Conservation (phyloP, 2,797 vertebrate genomes). For the Halcyon leucocephala region DNA sequence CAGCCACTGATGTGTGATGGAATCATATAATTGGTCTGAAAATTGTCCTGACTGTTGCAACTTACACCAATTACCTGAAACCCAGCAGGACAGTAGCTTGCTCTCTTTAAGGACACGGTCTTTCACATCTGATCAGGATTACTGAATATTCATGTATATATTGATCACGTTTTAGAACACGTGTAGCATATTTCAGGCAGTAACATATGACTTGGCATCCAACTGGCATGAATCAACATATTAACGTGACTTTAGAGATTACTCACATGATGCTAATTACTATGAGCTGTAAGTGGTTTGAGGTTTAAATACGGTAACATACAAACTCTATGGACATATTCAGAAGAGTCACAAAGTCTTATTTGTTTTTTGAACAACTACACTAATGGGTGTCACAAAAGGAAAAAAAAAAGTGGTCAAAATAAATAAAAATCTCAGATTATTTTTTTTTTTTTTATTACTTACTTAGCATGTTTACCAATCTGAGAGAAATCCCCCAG, state of each 20-base stretch:
- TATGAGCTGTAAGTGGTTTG: neutral
- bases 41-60: neutral
- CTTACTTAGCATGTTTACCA: neutral
- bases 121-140: neutral
- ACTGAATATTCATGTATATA: neutral
- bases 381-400: neutral
- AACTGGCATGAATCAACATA: neutral
- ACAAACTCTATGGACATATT: neutral
- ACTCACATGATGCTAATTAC: neutral
- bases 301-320: neutral
- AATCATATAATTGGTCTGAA: slow-evolving; percentile 27
- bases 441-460: neutral
- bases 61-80: slow-evolving; percentile 26
- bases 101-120: neutral
- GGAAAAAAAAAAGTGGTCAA: neutral
- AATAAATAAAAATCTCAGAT: neutral
- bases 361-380: neutral
- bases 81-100: neutral
- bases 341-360: neutral
- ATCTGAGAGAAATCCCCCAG: neutral
- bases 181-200: neutral
- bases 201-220: neutral
- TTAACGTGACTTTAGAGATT: neutral
- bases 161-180: neutral
- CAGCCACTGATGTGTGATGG: slow-evolving; percentile 10